A percentile compares a stretch with the other conserved stretches of the same genome.
Evolutionary conservation across 2,888 invertebrate genomes (phyloP).

Genomic region (Heliconius ethilla): DNA sequence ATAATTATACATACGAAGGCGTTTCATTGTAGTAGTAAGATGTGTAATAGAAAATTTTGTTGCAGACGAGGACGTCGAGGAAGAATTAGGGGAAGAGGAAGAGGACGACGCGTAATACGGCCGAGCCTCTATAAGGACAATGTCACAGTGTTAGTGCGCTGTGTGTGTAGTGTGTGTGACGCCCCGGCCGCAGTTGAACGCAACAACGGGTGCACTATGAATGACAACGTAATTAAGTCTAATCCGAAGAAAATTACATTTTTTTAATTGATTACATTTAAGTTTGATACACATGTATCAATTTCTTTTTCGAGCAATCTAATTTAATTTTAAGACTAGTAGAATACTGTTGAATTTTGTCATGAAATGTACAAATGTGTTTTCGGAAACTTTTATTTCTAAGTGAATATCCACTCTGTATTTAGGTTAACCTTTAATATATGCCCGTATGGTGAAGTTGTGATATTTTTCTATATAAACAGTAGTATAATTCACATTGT

Average conservation of each 20-base stretch:
- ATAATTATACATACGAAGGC: background rate
- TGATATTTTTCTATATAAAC: slow-evolving; percentile 73
- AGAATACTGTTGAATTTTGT: slow-evolving; percentile 81
- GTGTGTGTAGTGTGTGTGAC: slow-evolving; percentile 75
- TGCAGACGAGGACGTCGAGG: slow-evolving; percentile 80
- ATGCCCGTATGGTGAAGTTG: slow-evolving; percentile 77
- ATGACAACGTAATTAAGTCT: slow-evolving; percentile 81
- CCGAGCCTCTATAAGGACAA: slow-evolving; percentile 77
- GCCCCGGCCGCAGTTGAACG: slow-evolving; percentile 78
- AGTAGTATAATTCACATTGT: slow-evolving; percentile 53
- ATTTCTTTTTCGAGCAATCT: slow-evolving; percentile 58
- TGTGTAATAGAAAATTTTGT: slow-evolving; percentile 43
- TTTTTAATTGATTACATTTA: slow-evolving; percentile 68
- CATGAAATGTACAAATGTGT: slow-evolving; percentile 82
- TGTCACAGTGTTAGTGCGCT: slow-evolving; percentile 79
- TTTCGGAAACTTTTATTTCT: slow-evolving; percentile 77
- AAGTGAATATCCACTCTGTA: slow-evolving; percentile 77
- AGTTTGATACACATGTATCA: slow-evolving; percentile 77
- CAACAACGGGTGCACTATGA: slow-evolving; percentile 81
- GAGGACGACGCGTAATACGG: slow-evolving; percentile 82
- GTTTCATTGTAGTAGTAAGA: background rate
- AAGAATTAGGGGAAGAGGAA: slow-evolving; percentile 78
- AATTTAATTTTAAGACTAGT: slow-evolving; percentile 75
- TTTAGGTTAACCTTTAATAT: slow-evolving; percentile 71
- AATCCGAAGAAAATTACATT: slow-evolving; percentile 76